phyloP scores from a whole-genome alignment of 2,797 vertebrate genomes.

The Naso thynnoides region DNA sequence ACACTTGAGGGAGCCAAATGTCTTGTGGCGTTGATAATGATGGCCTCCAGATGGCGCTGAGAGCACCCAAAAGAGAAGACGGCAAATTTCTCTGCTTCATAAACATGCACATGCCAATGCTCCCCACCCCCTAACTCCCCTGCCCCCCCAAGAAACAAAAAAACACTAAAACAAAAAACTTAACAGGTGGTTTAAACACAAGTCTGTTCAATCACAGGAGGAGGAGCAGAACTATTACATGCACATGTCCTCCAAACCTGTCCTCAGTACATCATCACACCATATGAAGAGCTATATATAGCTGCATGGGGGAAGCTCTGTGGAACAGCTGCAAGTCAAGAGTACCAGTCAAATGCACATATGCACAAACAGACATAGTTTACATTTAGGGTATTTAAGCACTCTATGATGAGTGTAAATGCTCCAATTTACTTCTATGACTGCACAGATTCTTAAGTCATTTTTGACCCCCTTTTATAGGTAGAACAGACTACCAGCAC shows the following conservation, averaged over 20 bases:
- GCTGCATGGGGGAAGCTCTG: constrained; percentile 57
- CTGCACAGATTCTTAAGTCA: constrained; percentile 3
- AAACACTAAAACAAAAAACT: constrained; percentile 42
- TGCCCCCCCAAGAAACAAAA: constrained; percentile 48
- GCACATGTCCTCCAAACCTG: constrained; percentile 62
- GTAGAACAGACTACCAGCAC: not conserved
- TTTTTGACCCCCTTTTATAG: not conserved
- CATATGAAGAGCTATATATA: constrained; percentile 80
- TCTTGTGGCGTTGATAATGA: constrained; percentile 3
- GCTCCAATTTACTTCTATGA: constrained; percentile 3
- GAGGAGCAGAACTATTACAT: constrained; percentile 25
- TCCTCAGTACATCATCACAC: constrained; percentile 73
- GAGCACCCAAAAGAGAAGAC: constrained; percentile 32
- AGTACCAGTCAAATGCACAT: constrained; percentile 49
- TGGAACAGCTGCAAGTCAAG: constrained; percentile 75
- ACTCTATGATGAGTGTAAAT: constrained; percentile 7
- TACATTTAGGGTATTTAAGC: constrained; percentile 23
- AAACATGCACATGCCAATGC: constrained; percentile 76
- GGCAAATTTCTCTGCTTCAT: constrained; percentile 63
- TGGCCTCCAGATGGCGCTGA: constrained; percentile 80
- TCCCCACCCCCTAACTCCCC: no score
- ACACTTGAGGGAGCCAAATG: constrained; percentile 34
- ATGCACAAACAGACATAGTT: constrained; percentile 41
- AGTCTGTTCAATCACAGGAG: constrained; percentile 53
- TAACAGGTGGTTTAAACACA: constrained; percentile 71